These are phyloP conservation scores for Cyphomyrus plagiostoma DNA, from an alignment of 2,113 vertebrate species.

Conservation along the genomic window DNA sequence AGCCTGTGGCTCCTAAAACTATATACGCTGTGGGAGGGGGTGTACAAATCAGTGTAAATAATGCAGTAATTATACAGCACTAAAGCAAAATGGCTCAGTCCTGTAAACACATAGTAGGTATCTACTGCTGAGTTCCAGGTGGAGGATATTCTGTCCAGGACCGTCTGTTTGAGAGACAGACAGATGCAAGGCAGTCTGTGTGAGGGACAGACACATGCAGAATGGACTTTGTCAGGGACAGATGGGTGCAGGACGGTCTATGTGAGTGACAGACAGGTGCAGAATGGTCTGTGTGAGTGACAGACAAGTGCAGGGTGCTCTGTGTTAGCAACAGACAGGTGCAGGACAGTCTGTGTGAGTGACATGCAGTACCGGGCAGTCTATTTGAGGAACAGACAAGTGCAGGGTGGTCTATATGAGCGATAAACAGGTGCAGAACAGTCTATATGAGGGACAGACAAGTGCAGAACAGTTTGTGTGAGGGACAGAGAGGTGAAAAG, in stretches of 20 bases:
- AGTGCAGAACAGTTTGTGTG: neutral
- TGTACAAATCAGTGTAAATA: constrained; percentile 7
- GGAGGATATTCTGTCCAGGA: neutral
- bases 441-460: neutral
- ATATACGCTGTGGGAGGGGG: neutral
- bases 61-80: neutral
- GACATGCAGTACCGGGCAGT: neutral
- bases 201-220: neutral
- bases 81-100: neutral
- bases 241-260: neutral
- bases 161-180: neutral
- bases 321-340: neutral
- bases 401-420: neutral
- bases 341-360: neutral
- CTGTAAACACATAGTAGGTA: neutral
- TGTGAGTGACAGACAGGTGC: neutral
- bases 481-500: neutral
- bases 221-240: neutral
- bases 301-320: neutral
- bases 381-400: neutral
- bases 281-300: neutral
- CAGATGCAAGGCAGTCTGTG: neutral
- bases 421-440: neutral
- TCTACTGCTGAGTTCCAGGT: neutral
- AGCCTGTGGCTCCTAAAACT: neutral